Evolutionary conservation across 1,140 invertebrate species (phyloP), one percentile per base, ranked within the genome.

Genomic region (Panulirus ornatus): DNA sequence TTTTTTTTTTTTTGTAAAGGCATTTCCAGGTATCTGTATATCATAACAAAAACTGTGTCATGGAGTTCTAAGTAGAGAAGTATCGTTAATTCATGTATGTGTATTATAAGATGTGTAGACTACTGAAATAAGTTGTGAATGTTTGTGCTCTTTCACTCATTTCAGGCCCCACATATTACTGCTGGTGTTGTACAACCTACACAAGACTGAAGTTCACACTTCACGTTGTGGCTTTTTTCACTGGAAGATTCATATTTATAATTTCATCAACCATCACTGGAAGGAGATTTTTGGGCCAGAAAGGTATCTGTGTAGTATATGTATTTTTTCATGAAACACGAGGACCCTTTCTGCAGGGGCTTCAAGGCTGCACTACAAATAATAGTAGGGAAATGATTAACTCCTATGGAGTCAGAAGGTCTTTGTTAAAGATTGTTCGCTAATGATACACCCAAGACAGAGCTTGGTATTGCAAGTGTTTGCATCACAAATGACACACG

Each of bases 221-320:
- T 11, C 81, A n/a, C 51, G 81, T 40, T 38, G 51, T 66, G 81
- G 81, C 36, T 83, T 66, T 27, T 83, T 63, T 66, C 81, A 83
- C 36, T 83, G 54, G 81, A 83, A 83, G 38, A 40, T 83, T 27
- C 54, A 83, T 27, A 66, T 83, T 40, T 83, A 83, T 27, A 58
- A 83, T 3, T 83, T 83, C 9, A 66, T 83, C n/a, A 83, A 40
- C 58, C 54, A 83, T 38, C 81, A 83, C 81, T 83, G 81, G 81
- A 83, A 83, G 54, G 81, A 83, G 9, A 83, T 83, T 36, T 83
- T 83, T 83, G 81, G 81, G 22, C 81, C 81, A 40, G 81, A 83
- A 58, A 83, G 81, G 81, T 83, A 66, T 2, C 3, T 5, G 30
- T 83, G 34, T 36, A 16, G 1, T 19, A 19, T 51, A 36, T 30